phyloP scores from a whole-genome alignment of 92 coral and sea anemone species.

The Meandrina meandrites region DNA sequence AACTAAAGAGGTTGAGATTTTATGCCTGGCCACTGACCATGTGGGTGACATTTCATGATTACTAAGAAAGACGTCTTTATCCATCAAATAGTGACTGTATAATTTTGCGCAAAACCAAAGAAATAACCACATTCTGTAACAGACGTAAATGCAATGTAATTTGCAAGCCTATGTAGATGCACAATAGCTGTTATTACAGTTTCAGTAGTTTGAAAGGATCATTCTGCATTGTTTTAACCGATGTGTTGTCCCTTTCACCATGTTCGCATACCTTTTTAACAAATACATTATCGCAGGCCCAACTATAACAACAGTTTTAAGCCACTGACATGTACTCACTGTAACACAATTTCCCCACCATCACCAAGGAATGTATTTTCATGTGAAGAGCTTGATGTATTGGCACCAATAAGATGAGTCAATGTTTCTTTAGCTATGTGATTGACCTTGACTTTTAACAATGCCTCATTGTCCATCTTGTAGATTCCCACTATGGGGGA shows the following conservation, averaged over 20 bases:
- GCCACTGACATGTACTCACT: conserved; percentile 53
- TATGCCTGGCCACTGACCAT: background rate
- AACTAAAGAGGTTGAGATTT: background rate
- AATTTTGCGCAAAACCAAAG: background rate
- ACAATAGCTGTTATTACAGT: too few species aligned
- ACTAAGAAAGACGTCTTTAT: background rate
- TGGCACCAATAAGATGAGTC: conserved; percentile 74
- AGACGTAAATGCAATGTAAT: background rate
- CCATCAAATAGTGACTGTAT: background rate
- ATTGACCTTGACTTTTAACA: conserved; percentile 85
- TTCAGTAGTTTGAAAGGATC: too few species aligned
- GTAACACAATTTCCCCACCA: conserved; percentile 74
- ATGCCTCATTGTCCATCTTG: conserved; percentile 87
- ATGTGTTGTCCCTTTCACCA: too few species aligned
- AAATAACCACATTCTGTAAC: too few species aligned
- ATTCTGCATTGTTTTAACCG: too few species aligned
- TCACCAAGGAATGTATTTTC: conserved; percentile 67
- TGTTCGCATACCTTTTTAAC: too few species aligned
- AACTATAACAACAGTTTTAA: too few species aligned
- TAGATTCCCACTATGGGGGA: conserved; percentile 98
- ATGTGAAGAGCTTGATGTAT: conserved; percentile 67
- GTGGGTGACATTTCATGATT: background rate
- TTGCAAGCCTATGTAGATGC: background rate
- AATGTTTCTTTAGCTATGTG: conserved; percentile 97
- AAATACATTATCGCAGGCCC: too few species aligned